Evolutionary conservation across 2,888 invertebrate genomes (phyloP).

Genomic region (Drosophila mercatorum): DNA sequence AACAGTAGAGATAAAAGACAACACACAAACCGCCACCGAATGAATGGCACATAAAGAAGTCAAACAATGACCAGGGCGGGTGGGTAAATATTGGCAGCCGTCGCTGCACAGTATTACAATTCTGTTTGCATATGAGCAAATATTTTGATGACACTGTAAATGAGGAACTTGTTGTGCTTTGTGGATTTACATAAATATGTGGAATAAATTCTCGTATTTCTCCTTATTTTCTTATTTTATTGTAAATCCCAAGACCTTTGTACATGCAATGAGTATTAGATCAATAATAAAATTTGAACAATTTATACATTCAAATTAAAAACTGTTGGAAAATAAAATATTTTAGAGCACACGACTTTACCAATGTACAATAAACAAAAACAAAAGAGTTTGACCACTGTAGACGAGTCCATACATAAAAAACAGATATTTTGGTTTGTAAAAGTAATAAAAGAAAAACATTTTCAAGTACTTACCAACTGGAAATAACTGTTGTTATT

Average conservation of each 20-base stretch:
- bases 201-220: no score
- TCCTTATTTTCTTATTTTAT: no score
- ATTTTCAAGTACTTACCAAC: conserved; percentile 60
- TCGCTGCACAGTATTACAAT: conserved; percentile 44
- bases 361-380: neutral
- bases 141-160: neutral
- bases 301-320: neutral
- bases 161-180: neutral
- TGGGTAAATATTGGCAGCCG: conserved; percentile 51
- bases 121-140: neutral
- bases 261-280: neutral
- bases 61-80: conserved; percentile 46
- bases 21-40: conserved; percentile 70
- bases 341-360: no score
- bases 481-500: conserved; percentile 41
- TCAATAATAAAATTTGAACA: neutral
- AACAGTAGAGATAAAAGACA: conserved; percentile 64
- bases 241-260: neutral
- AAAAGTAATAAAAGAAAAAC: conserved; percentile 35
- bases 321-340: no score
- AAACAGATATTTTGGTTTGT: conserved; percentile 30
- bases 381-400: conserved; percentile 34
- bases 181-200: neutral
- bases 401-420: conserved; percentile 12
- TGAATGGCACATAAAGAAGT: conserved; percentile 74